Evolutionary conservation across 2,888 invertebrate genomes (phyloP).

Genomic region (Parascotia fuliginaria): DNA sequence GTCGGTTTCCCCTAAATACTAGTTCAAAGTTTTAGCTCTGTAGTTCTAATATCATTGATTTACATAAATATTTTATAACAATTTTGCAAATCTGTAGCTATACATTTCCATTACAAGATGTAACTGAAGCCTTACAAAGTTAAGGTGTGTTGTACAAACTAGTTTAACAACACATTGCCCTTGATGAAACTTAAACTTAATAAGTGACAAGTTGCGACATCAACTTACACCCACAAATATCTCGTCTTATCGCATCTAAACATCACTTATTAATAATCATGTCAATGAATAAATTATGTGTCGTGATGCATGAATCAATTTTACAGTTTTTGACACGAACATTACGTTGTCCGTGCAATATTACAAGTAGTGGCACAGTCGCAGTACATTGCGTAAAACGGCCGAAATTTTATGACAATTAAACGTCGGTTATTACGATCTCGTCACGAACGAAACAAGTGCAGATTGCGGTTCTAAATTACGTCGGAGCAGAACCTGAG

Average conservation of each 20-base stretch:
- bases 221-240: slow-evolving; percentile 68
- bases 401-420: slow-evolving; percentile 66
- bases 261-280: slow-evolving; percentile 64
- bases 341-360: slow-evolving; percentile 21
- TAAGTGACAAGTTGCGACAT: slow-evolving; percentile 70
- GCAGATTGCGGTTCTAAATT: slow-evolving; percentile 61
- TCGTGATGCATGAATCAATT: slow-evolving; percentile 47
- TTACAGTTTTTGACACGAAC: slow-evolving; percentile 39
- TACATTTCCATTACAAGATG: too few relatives aligned
- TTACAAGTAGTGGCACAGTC: slow-evolving; percentile 29
- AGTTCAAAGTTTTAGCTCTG: too few relatives aligned
- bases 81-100: too few relatives aligned
- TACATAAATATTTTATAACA: too few relatives aligned
- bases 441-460: slow-evolving; percentile 66
- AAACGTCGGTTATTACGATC: slow-evolving; percentile 58
- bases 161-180: slow-evolving; percentile 68
- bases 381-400: slow-evolving; percentile 61
- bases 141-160: slow-evolving; percentile 59
- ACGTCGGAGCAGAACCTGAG: slow-evolving; percentile 55
- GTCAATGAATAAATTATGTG: slow-evolving; percentile 59
- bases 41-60: too few relatives aligned
- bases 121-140: slow-evolving; percentile 46
- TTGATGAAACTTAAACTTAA: slow-evolving; percentile 63
- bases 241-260: slow-evolving; percentile 63
- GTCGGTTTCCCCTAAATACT: too few relatives aligned